Base-by-base conservation (phyloP, 2,797 vertebrate genomes). In the Nyctalus aviator region DNA sequence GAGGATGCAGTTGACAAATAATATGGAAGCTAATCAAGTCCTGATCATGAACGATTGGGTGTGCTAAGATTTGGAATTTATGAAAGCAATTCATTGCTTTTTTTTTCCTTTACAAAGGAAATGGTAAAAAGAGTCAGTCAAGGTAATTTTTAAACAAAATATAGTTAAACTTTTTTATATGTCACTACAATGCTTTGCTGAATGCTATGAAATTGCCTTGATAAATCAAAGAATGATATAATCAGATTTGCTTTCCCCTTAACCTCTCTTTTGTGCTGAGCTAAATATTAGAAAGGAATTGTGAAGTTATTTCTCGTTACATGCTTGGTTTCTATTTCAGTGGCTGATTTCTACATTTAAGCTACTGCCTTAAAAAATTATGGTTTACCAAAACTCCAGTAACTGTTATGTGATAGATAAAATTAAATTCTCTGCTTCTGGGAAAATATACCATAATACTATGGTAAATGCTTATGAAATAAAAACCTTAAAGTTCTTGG, bases 351-450 rank as follows among this genome's bases (percentile, higher is more conserved):
- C 91, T 46, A 64, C 23, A 81, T 64, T 81, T 46, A 72, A 91
- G 44, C 27, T 57, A 57, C 81, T 35, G 17, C 37, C 64, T 84
- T 88, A 55, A 46, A 84, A 82, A 73, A 46, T n/a, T 25, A 73
- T 66, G 46, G 2, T 62, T 84, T 62, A 90, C 17, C 44, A 75
- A 95, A 94, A 86, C 41, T 88, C 15, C 25, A 81, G 48, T 50
- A 75, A 69, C 13, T 20, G 50, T 75, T 91, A 48, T 57, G 4
- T 81, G 35, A 81, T 27, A 55, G 35, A 75, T 69, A 37, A 88
- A 84, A 76, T 53, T 88, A 79, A 94, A 66, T 48, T 30, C n/a
- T 3, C 18, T 68, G 35, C 48, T 53, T 81, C 57, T 75, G n/a
- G 17, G 32, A 91, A 91, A 83, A 79, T n/a, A 62, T 27, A 32